phyloP scores from a whole-genome alignment of 2,113 vertebrate genomes.

The Limanda limanda region DNA sequence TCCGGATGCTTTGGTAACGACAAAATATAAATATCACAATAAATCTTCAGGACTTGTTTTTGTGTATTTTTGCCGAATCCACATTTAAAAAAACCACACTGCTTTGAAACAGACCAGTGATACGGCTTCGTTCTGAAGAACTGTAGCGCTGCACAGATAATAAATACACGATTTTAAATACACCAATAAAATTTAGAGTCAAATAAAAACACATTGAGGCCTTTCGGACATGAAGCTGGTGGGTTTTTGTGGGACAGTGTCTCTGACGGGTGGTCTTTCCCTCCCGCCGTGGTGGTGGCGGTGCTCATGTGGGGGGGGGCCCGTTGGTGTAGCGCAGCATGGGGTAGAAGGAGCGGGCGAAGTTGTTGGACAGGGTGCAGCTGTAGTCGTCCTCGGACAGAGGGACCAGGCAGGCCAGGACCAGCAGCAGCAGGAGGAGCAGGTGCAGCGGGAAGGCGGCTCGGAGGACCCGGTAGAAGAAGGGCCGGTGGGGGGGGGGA shows the following conservation, averaged over 20 bases:
- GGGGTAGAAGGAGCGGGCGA: slow-evolving; percentile 93
- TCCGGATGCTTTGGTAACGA: slow-evolving; percentile 37
- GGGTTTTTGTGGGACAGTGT: neutral
- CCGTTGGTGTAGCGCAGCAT: slow-evolving; percentile 95
- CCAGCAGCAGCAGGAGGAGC: slow-evolving; percentile 87
- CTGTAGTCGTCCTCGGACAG: slow-evolving; percentile 87
- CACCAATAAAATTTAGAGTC: slow-evolving; percentile 11
- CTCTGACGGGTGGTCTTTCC: neutral
- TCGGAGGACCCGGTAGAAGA: slow-evolving; percentile 86
- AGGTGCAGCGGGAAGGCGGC: slow-evolving; percentile 90
- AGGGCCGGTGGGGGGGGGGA: slow-evolving; percentile 69
- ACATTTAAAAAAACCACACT: slow-evolving; percentile 20
- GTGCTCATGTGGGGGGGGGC: slow-evolving; percentile 88
- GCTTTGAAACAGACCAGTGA: slow-evolving; percentile 34
- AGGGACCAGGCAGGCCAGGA: slow-evolving; percentile 88
- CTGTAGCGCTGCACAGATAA: slow-evolving; percentile 21
- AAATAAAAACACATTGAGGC: slow-evolving; percentile 1
- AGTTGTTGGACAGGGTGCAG: slow-evolving; percentile 92
- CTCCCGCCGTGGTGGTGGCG: neutral
- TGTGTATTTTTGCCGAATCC: neutral
- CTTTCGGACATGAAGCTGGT: neutral
- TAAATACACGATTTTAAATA: slow-evolving; percentile 63
- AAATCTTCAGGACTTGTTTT: slow-evolving; percentile 7
- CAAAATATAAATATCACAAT: slow-evolving; percentile 50
- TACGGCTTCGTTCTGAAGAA: slow-evolving; percentile 56